phyloP scores from a whole-genome alignment of 2,797 vertebrate genomes.

The Poecilia picta region DNA sequence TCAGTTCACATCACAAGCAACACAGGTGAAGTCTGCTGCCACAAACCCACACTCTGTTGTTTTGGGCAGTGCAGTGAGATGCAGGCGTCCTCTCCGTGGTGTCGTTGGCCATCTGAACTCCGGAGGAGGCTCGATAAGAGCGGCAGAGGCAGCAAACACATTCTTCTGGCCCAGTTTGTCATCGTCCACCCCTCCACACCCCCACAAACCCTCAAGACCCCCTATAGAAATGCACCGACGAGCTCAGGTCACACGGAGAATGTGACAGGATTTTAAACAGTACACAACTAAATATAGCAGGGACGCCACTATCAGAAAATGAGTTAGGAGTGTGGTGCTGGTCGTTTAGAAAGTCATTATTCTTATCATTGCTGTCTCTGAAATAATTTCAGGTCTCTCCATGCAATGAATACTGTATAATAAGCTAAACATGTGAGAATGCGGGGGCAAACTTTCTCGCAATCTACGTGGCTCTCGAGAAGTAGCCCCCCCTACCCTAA shows the following conservation, averaged over 20 bases:
- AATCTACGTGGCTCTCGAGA: slow-evolving; percentile 71
- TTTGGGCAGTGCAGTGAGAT: slow-evolving; percentile 34
- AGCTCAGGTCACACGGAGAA: slow-evolving; percentile 77
- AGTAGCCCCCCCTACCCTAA: slow-evolving; percentile 66
- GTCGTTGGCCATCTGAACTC: slow-evolving; percentile 76
- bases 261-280: slow-evolving; percentile 87
- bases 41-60: slow-evolving; percentile 30
- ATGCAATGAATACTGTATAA: slow-evolving; percentile 88
- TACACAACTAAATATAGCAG: slow-evolving; percentile 88
- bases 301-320: slow-evolving; percentile 87
- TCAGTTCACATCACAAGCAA: neutral
- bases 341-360: slow-evolving; percentile 89
- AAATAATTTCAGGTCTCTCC: slow-evolving; percentile 87
- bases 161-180: slow-evolving; percentile 68
- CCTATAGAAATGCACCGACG: slow-evolving; percentile 76
- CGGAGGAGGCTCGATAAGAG: slow-evolving; percentile 70
- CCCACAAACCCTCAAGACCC: neutral
- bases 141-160: slow-evolving; percentile 57
- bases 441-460: slow-evolving; percentile 74
- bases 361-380: slow-evolving; percentile 87
- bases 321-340: slow-evolving; percentile 83
- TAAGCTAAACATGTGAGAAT: slow-evolving; percentile 82
- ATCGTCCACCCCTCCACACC: slow-evolving; percentile 56
- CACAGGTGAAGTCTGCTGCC: slow-evolving; percentile 8
- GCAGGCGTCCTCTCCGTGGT: slow-evolving; percentile 47